A percentile compares a stretch with the other conserved stretches of the same genome.
Evolutionary conservation across 2,797 vertebrate species (phyloP).

Genomic region (Babyrousa celebensis): DNA sequence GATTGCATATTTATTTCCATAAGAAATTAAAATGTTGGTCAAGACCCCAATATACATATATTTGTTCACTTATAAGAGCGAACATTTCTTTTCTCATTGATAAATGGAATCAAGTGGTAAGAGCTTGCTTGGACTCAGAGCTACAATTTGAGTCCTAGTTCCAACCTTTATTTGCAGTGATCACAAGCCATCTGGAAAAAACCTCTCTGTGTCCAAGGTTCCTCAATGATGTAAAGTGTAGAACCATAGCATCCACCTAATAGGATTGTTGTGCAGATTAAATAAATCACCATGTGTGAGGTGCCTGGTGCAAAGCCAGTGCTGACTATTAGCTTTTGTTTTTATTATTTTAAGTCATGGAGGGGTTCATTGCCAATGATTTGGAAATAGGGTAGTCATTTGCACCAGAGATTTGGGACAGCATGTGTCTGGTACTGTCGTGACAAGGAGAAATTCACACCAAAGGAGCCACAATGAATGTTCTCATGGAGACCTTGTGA

Average conservation of each 20-base stretch:
- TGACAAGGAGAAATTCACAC: not conserved
- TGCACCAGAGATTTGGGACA: not conserved
- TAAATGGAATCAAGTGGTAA: not conserved
- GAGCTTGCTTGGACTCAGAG: not conserved
- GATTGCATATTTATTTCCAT: not conserved
- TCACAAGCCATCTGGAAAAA: not conserved
- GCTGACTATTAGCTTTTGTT: not conserved
- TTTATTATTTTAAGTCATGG: slow-evolving; percentile 29
- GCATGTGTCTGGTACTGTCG: not conserved
- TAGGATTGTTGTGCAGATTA: not conserved
- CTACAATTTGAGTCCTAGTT: slow-evolving; percentile 27
- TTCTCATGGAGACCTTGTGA: not conserved
- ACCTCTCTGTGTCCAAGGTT: not conserved
- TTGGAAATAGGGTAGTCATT: not conserved
- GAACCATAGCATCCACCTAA: not conserved
- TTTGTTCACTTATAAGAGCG: not conserved
- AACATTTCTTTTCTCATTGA: not conserved
- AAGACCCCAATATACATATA: not conserved
- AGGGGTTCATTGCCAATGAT: not conserved
- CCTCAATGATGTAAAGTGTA: not conserved
- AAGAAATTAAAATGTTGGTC: not conserved
- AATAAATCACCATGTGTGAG: not conserved
- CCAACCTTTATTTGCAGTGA: not conserved
- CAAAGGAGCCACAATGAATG: not conserved
- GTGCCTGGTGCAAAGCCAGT: not conserved